Conservation (phyloP, 2,888 invertebrate genomes). For the Thereva nobilitata region DNA sequence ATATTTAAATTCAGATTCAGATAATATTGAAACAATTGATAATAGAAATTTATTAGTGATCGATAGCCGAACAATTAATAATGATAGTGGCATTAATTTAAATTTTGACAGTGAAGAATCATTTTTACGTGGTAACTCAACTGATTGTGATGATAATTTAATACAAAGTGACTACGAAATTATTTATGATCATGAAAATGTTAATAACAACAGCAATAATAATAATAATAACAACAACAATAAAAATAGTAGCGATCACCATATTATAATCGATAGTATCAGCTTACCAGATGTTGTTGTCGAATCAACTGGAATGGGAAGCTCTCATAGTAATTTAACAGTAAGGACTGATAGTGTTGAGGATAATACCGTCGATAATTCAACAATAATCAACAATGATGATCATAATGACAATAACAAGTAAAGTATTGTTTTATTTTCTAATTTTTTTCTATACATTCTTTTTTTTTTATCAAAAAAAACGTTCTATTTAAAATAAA, state of each 20-base stretch:
- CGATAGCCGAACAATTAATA: constrained; percentile 9
- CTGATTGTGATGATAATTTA: constrained; percentile 55
- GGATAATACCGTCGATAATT: constrained; percentile 25
- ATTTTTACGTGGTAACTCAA: constrained; percentile 49
- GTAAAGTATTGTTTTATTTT: constrained; percentile 48
- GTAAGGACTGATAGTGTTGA: constrained; percentile 8
- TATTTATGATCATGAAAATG: constrained; percentile 31
- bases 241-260: constrained; percentile 4
- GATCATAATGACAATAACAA: constrained; percentile 53
- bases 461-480: too few species aligned
- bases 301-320: constrained; percentile 49
- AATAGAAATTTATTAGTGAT: constrained; percentile 10
- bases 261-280: constrained; percentile 57
- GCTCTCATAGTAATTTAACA: constrained; percentile 12
- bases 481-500: too few species aligned
- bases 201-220: constrained; percentile 6
- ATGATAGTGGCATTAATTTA: constrained; percentile 18
- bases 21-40: not conserved
- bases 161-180: constrained; percentile 39
- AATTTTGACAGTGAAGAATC: constrained; percentile 32
- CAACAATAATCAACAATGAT: constrained; percentile 41
- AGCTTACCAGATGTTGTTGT: constrained; percentile 58
- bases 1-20: constrained; percentile 54
- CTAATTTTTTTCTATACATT: too few species aligned
- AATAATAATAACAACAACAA: not conserved